Base-by-base conservation (phyloP, 53 echinoderm and acorn worm genomes). In the Crossaster papposus region DNA sequence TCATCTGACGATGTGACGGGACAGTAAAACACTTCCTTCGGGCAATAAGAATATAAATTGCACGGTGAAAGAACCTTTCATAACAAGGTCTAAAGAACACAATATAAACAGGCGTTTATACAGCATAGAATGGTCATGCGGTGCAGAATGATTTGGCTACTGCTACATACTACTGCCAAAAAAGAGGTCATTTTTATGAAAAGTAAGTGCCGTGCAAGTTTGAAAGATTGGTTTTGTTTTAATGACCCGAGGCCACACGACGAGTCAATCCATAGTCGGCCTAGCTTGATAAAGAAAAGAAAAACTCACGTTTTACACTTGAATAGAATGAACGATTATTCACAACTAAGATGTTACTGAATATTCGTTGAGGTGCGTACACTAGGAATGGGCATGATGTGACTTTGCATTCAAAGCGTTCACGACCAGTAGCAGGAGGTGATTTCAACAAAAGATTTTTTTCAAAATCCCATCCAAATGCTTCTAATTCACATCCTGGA, bases 131-230 rank as follows among this genome's bases (percentile, higher is more conserved):
- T 84, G 84, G 51, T 51, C 84, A 72, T 84, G 84, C 84, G 53
- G 84, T 84, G 84, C 84, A 32, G 44, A 70, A 84, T 84, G 84
- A 52, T 28, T 72, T 71, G 72, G 72, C 84, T 72, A 72, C 51
- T 51, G 31, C 84, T 84, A 84, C 33, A 72, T 24, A 71, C 70
- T 80, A 80, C 51, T 24, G 84, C 84, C n/a, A n/a, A 72, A 84
- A 84, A 54, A 84, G 72, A 72, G 84, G 84, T 72, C 84, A 73
- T 70, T 80, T 70, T 80, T 72, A 54, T 84, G 53, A 54, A 73
- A 44, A 31, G 51, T 71, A 51, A 84, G 84, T 84, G 84, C 84
- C 84, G 84, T 84, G 84, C 84, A 84, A 33, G 13, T 71, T 26
- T 13, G 0, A 11, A 50, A 65, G n/a, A 23, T 1, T 24, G 2